Conservation (phyloP, 2,113 vertebrate genomes). For the Sitta europaea region DNA sequence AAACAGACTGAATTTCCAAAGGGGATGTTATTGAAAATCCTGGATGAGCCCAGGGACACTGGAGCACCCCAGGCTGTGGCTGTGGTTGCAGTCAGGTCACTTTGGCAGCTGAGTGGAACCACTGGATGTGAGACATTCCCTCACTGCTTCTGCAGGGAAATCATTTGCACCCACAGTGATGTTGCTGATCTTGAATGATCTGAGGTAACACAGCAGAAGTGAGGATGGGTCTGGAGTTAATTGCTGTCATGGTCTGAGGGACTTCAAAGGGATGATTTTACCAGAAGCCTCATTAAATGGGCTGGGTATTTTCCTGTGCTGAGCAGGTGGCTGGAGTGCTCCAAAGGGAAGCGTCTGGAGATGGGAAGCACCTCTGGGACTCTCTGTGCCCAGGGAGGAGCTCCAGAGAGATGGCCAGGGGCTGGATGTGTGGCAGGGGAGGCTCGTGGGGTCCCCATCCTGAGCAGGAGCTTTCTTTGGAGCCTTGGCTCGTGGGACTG, state of each 20-base stretch:
- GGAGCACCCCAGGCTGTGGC: background rate
- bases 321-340: background rate
- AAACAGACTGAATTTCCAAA: background rate
- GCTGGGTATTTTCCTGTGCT: background rate
- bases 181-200: background rate
- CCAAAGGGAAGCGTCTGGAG: background rate
- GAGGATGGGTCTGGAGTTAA: constrained; percentile 41
- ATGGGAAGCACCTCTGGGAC: background rate
- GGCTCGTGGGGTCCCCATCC: too few relatives aligned
- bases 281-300: background rate
- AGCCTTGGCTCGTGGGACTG: rapidly evolving
- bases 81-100: background rate
- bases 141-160: background rate
- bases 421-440: background rate
- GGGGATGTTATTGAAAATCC: background rate
- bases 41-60: background rate
- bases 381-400: rapidly evolving
- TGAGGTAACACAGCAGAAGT: constrained; percentile 13
- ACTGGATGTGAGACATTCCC: background rate
- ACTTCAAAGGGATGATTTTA: constrained; percentile 47
- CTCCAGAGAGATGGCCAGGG: background rate
- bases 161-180: constrained; percentile 5
- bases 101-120: background rate
- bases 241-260: constrained; percentile 33
- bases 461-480: background rate